A percentile compares a stretch with the other conserved stretches of the same genome.
These are phyloP conservation scores for Cremastobaeus sp. DNA, from an alignment of 2,888 invertebrate species.

Conservation along the genomic window DNA sequence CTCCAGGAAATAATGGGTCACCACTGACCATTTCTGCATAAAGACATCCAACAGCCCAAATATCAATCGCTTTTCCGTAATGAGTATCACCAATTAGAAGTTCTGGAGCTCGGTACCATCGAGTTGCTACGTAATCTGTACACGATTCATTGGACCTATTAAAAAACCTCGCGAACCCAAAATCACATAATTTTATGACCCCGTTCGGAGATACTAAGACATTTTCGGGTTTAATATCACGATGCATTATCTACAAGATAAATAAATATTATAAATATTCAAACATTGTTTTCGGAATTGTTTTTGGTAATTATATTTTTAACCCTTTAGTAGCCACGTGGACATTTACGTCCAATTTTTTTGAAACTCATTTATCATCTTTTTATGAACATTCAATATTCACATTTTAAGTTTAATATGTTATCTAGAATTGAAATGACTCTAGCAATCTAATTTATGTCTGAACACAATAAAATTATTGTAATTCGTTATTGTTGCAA, in stretches of 20 bases:
- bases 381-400: too few relatives aligned
- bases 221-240: constrained; percentile 94
- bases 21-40: constrained; percentile 92
- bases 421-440: background rate
- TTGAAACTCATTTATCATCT: too few relatives aligned
- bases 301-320: too few relatives aligned
- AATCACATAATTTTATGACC: constrained; percentile 93
- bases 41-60: constrained; percentile 93
- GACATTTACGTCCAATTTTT: too few relatives aligned
- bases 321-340: too few relatives aligned
- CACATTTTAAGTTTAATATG: too few relatives aligned
- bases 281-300: too few relatives aligned
- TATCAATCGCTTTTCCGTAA: constrained; percentile 87
- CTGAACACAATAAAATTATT: too few relatives aligned
- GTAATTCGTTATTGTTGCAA: too few relatives aligned
- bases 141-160: constrained; percentile 87
- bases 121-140: constrained; percentile 93
- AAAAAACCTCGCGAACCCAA: constrained; percentile 90
- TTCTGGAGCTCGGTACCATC: constrained; percentile 94
- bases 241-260: constrained; percentile 85
- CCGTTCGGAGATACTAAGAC: constrained; percentile 89
- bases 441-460: background rate
- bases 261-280: background rate
- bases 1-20: constrained; percentile 91
- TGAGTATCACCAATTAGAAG: constrained; percentile 88